Evolutionary conservation across 1,140 invertebrate genomes (phyloP).

Genomic region (Megathymus violae): DNA sequence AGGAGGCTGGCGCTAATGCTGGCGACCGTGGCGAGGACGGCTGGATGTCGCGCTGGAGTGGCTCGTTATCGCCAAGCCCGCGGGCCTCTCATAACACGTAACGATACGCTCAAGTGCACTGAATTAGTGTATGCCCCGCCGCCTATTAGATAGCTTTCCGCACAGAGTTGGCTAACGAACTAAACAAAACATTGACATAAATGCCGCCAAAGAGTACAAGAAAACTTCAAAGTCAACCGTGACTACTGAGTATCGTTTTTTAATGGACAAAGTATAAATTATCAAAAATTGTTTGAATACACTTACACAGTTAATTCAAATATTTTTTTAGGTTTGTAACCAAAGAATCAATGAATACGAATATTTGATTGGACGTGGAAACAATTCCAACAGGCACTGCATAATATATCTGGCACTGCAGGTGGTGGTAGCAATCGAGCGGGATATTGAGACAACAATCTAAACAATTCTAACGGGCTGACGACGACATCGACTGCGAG

Average conservation of each 20-base stretch:
- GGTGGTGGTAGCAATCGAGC: conserved; percentile 36
- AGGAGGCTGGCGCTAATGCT: not conserved
- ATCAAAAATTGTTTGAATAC: too few species aligned
- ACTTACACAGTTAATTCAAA: too few species aligned
- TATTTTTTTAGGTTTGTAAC: too few species aligned
- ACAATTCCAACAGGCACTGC: conserved; percentile 2
- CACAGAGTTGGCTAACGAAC: conserved; percentile 26
- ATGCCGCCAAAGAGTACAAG: conserved; percentile 1
- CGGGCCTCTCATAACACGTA: conserved; percentile 39
- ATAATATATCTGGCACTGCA: conserved; percentile 40
- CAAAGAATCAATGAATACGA: too few species aligned
- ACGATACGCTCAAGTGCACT: conserved; percentile 38
- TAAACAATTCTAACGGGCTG: conserved; percentile 16
- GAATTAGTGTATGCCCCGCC: conserved; percentile 21
- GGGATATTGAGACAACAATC: conserved; percentile 23
- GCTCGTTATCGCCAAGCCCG: conserved; percentile 46
- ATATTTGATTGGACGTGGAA: not conserved
- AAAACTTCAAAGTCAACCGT: too few species aligned
- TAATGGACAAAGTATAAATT: too few species aligned
- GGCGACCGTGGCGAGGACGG: conserved; percentile 10
- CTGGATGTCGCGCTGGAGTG: conserved; percentile 37
- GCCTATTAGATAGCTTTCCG: conserved; percentile 28
- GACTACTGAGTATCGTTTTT: too few species aligned
- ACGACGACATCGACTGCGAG: not conserved
- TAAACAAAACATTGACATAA: conserved; percentile 24